Base-by-base conservation (phyloP, 1,140 invertebrate species). In the Varroa destructor region DNA sequence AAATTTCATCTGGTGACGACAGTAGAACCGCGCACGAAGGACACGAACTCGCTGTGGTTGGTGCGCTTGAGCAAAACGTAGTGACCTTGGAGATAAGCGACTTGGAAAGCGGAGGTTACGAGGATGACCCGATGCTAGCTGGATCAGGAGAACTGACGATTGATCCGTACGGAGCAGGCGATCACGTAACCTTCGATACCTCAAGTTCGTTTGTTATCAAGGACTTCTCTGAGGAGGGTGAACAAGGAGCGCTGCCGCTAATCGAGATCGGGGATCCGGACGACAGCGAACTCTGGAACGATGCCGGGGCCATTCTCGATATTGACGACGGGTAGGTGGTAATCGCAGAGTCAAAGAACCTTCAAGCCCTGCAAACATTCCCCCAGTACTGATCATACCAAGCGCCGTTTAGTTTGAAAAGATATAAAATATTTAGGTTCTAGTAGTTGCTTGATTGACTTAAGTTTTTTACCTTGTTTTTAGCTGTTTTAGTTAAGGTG, bases 71-170 rank as follows among this genome's bases (percentile, higher is more conserved):
- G 46, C 61, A 67, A 37, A 67, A 67, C 61, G 61, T 67, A 40
- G 61, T 67, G 61, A 43, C 61, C 46, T 40, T 67, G 40, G 61
- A 67, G 61, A 67, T 67, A 67, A 67, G 61, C 46, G 61, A 67
- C 12, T 46, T 67, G 40, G 61, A 67, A 46, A 46, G 46, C 40
- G 61, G 61, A 67, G 61, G 61, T 43, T 46, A 40, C 46, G 61
- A 40, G 40, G 61, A 67, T 46, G 61, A 67, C 46, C 61, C 61
- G n/a, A 67, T 67, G 61, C 46, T 67, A 46, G 61, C 40, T 46
- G 40, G 46, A 46, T 51, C 46, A 51, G 8, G 46, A 51, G 46
- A 51, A 51, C 46, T 51, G 46, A 51, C 46, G 8, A 51, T 51
- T 51, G 46, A 51, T 51, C 46, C 46, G 46, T 51, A 51, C 46